These are phyloP conservation scores for Bambusicola thoracicus DNA, from an alignment of 2,113 vertebrate species.

Conservation along the genomic window DNA sequence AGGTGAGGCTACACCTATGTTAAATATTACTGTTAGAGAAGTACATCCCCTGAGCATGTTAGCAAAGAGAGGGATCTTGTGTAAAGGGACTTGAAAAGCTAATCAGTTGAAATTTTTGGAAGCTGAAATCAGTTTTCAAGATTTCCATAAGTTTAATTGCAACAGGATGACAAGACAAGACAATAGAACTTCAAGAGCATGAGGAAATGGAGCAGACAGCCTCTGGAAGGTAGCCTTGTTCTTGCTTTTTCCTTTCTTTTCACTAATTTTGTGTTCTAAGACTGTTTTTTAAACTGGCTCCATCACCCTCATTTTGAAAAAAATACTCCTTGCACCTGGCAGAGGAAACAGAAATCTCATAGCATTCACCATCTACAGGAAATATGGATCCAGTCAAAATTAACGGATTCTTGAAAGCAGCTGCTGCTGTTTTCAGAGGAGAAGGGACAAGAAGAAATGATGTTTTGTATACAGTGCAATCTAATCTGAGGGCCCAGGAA, in stretches of 20 bases:
- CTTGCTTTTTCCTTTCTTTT: background rate
- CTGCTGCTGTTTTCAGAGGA: background rate
- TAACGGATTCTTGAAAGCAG: background rate
- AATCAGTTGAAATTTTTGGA: background rate
- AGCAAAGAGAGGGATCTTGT: background rate
- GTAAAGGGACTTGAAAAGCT: background rate
- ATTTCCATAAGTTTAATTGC: background rate
- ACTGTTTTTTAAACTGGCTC: background rate
- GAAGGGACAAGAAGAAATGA: background rate
- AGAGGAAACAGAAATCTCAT: background rate
- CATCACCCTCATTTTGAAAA: background rate
- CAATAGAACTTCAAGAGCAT: background rate
- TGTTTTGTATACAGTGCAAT: fast-evolving
- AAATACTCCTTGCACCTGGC: background rate
- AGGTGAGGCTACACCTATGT: background rate
- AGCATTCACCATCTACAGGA: background rate
- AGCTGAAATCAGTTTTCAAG: background rate
- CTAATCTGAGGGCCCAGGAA: background rate
- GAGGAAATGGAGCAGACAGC: background rate
- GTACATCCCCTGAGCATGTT: background rate
- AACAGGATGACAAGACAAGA: background rate
- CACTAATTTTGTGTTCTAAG: background rate
- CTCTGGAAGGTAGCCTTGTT: fast-evolving
- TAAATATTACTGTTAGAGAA: background rate
- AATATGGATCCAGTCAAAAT: background rate